Conservation (phyloP, 1,140 invertebrate species). For the Thereuonema tuberculata region DNA sequence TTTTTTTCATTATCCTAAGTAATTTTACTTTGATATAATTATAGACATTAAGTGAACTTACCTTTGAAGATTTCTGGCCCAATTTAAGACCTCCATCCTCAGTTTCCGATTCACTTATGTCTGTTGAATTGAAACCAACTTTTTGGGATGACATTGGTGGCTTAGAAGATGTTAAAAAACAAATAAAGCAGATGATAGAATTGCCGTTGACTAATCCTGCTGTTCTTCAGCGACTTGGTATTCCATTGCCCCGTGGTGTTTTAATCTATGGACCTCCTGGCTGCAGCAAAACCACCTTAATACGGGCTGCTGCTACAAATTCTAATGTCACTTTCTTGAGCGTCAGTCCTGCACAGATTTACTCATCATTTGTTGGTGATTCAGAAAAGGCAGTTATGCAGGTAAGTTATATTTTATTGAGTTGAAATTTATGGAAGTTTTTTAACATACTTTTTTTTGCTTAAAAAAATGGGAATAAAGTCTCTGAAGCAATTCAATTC, state of each 20-base stretch:
- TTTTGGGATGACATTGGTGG: conserved; percentile 97
- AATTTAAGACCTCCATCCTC: too few species aligned
- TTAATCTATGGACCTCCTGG: conserved; percentile 61
- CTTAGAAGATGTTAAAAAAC: conserved; percentile 74
- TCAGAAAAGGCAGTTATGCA: conserved; percentile 44
- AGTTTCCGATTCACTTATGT: too few species aligned
- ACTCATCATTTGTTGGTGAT: conserved; percentile 50
- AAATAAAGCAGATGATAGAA: conserved; percentile 22
- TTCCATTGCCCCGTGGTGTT: conserved; percentile 39
- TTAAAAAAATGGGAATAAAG: too few species aligned
- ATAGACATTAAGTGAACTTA: conserved; percentile 22
- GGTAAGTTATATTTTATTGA: conserved; percentile 22
- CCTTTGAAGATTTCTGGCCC: too few species aligned
- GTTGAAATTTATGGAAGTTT: too few species aligned
- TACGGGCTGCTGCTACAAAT: conserved; percentile 46
- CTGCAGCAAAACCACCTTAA: conserved; percentile 57
- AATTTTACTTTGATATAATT: conserved; percentile 2
- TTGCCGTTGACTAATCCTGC: conserved; percentile 36
- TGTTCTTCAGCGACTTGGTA: conserved; percentile 30
- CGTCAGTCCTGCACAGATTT: conserved; percentile 48
- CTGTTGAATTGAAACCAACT: conserved; percentile 33
- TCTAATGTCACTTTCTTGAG: conserved; percentile 45
- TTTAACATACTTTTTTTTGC: conserved; percentile 2
- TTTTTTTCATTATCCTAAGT: too few species aligned
- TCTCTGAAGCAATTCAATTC: too few species aligned